phyloP scores from a whole-genome alignment of 1,140 invertebrate genomes.

The Heliconius hewitsoni region DNA sequence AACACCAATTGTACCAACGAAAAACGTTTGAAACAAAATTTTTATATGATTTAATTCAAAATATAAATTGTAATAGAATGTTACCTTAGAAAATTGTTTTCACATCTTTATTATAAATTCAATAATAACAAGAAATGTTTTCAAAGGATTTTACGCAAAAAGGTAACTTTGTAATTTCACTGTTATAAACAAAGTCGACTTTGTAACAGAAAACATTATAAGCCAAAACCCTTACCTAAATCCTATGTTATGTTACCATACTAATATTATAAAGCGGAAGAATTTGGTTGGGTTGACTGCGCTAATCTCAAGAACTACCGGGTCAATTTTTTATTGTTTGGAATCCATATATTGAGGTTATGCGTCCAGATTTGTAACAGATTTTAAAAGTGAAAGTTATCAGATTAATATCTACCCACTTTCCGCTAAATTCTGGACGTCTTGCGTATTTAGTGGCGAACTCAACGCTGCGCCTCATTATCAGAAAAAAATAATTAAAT shows the following conservation, averaged over 20 bases:
- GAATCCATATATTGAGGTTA: too few species aligned
- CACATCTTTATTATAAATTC: neutral
- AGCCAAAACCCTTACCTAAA: neutral
- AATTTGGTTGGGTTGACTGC: neutral
- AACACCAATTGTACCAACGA: too few species aligned
- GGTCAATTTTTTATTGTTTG: too few species aligned
- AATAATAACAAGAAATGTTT: slow-evolving; percentile 1
- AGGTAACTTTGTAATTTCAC: neutral
- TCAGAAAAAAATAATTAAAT: too few species aligned
- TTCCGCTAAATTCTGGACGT: too few species aligned
- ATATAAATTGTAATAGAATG: neutral
- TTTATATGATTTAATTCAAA: neutral
- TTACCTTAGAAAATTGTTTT: neutral
- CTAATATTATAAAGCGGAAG: neutral
- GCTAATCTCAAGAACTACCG: neutral
- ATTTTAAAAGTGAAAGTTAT: too few species aligned
- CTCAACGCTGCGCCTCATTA: too few species aligned
- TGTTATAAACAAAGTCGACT: neutral
- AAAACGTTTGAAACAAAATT: neutral
- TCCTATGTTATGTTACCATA: neutral
- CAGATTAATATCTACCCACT: too few species aligned
- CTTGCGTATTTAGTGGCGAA: too few species aligned
- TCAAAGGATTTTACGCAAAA: slow-evolving; percentile 5
- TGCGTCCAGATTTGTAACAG: too few species aligned
- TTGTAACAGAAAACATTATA: neutral